Evolutionary conservation across 2,888 invertebrate genomes (phyloP).

Genomic region (Bembecia ichneumoniformis): DNA sequence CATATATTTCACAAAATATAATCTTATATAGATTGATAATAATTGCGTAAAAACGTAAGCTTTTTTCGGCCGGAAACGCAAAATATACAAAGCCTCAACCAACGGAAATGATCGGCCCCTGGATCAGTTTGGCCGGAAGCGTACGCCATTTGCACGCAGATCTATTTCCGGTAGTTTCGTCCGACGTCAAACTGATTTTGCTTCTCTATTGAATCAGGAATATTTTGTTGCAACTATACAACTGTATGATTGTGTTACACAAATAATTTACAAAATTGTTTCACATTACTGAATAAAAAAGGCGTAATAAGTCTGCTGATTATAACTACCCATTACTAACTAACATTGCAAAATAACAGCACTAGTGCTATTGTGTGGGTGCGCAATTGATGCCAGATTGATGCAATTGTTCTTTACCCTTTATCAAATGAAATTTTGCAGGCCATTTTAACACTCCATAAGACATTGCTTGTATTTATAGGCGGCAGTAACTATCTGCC

Average conservation of each 20-base stretch:
- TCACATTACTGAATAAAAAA: background rate
- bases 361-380: too few species aligned
- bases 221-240: conserved; percentile 1
- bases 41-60: background rate
- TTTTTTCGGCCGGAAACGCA: background rate
- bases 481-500: too few species aligned
- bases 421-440: too few species aligned
- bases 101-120: conserved; percentile 29
- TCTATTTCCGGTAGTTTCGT: conserved; percentile 40
- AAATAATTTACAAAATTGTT: background rate
- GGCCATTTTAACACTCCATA: too few species aligned
- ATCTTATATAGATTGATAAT: too few species aligned
- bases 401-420: too few species aligned
- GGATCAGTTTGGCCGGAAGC: conserved; percentile 41
- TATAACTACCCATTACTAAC: too few species aligned
- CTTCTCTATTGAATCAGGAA: conserved; percentile 7
- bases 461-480: too few species aligned
- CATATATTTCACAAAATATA: too few species aligned
- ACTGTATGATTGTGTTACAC: background rate
- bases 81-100: conserved; percentile 23
- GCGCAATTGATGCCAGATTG: too few species aligned
- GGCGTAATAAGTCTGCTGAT: too few species aligned
- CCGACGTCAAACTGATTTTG: conserved; percentile 31
- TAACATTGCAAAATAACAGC: too few species aligned
- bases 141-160: conserved; percentile 32